Conservation (phyloP, 1,140 invertebrate species). For the Polypedilum vanderplanki region DNA sequence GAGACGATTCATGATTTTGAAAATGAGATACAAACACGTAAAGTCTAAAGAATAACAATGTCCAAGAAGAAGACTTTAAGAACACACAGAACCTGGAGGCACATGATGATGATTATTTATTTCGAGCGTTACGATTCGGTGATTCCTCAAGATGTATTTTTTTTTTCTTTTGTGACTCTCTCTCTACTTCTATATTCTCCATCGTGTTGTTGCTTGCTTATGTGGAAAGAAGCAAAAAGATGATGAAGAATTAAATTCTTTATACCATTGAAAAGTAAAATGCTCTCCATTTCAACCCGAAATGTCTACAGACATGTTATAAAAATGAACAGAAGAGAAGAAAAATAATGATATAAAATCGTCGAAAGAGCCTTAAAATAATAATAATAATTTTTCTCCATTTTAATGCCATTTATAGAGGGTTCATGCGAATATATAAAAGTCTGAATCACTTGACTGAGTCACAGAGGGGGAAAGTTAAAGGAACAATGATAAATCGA, state of each 20-base stretch:
- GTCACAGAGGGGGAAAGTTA: too few species aligned
- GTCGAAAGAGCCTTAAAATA: not conserved
- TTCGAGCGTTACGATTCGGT: conserved; percentile 24
- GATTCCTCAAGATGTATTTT: conserved; percentile 21
- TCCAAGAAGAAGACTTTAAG: not conserved
- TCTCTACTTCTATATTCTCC: not conserved
- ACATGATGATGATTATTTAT: conserved; percentile 28
- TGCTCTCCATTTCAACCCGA: not conserved
- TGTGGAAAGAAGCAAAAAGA: not conserved
- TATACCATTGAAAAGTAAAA: not conserved
- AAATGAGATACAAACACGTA: conserved; percentile 13
- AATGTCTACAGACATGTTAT: not conserved
- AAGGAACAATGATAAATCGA: too few species aligned
- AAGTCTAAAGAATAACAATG: not conserved
- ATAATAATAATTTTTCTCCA: too few species aligned
- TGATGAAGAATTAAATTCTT: conserved; percentile 13
- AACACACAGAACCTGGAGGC: not conserved
- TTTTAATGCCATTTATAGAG: too few species aligned
- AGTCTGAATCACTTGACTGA: too few species aligned
- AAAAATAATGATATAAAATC: not conserved
- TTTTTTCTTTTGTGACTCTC: too few species aligned
- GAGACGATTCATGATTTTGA: not conserved
- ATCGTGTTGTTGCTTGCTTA: not conserved
- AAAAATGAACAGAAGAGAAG: not conserved
- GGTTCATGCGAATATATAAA: too few species aligned